Percentiles rank a stretch among this genome's conserved stretches.
Evolutionary conservation across 2,888 invertebrate genomes (phyloP).

Genomic region (Erebia epiphron): DNA sequence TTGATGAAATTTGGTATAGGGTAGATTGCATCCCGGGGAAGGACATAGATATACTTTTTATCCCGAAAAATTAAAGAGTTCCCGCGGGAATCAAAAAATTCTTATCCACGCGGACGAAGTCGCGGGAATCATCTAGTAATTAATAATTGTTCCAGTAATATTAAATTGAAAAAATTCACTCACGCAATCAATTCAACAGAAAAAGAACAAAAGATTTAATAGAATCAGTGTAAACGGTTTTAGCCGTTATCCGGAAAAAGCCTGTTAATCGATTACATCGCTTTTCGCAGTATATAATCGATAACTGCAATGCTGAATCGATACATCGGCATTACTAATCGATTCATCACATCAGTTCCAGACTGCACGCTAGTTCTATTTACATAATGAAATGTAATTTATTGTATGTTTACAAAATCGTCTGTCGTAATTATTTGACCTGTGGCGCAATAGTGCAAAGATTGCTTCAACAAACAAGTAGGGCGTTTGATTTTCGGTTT

Average conservation of each 20-base stretch:
- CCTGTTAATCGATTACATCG: constrained; percentile 43
- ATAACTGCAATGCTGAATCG: constrained; percentile 47
- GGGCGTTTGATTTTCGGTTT: not conserved
- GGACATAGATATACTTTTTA: too few species aligned
- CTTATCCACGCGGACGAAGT: too few species aligned
- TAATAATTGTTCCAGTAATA: too few species aligned
- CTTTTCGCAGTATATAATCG: constrained; percentile 43
- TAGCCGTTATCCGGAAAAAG: constrained; percentile 11
- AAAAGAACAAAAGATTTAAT: not conserved
- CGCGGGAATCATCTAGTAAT: too few species aligned
- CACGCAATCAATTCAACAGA: constrained; percentile 3
- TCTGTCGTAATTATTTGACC: not conserved
- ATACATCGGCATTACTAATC: constrained; percentile 45
- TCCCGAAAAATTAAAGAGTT: too few species aligned
- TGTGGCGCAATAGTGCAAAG: not conserved
- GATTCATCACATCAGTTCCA: constrained; percentile 39
- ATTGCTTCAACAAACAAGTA: not conserved
- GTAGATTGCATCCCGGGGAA: too few species aligned
- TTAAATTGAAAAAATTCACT: not conserved
- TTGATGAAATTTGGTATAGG: too few species aligned
- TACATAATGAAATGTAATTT: constrained; percentile 5
- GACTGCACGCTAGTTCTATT: constrained; percentile 24
- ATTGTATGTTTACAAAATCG: not conserved
- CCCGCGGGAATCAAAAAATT: too few species aligned
- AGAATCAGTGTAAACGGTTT: constrained; percentile 4